Base-by-base conservation (phyloP, 2,113 vertebrate species). In the Dicaeum eximium region DNA sequence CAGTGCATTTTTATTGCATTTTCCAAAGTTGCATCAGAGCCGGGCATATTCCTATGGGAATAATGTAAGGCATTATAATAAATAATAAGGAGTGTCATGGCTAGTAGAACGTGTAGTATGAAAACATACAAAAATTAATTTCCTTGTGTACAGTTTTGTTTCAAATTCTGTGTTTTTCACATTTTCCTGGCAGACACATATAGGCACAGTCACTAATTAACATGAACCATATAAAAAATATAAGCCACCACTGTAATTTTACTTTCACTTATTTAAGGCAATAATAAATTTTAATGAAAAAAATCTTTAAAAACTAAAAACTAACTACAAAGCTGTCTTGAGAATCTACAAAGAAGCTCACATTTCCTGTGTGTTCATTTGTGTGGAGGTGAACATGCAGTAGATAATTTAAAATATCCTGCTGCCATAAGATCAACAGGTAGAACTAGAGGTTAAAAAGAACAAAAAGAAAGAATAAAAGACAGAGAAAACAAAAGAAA, bases 131-230 rank as follows among this genome's bases (percentile, higher is more conserved):
- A 86, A 96, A 92, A 90, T 97, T 91, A 48, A 54, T 96, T 97
- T 96, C 93, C 86, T 91, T 92, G 95, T 93, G 97, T 97, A 97
- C 91, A 95, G 91, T 92, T 92, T 95, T 80, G 97, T 97, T 96
- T 95, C 81, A 96, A 94, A 94, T 47, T 16, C 14, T 30, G 48
- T 75, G 50, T 80, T 96, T 96, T 96, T 93, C 93, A 95, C 58
- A 94, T 98, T 97, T 96, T 88, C 77, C 90, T 96, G 95, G 87
- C 96, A 97, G 91, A 93, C 42, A 87, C 21, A 67, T 79, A 90
- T 5, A 96, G 94, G 33, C 84, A 64, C 57, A 90, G 89, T 83
- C 72, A 96, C 64, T 91, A 97, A 97, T 91, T 95, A 95, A 88
- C 93, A 96, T 54, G 75, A 97, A 90, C 80, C 95, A 93, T 89